These are phyloP conservation scores for Apus apus DNA, from an alignment of 2,113 vertebrate genomes.

Conservation along the genomic window DNA sequence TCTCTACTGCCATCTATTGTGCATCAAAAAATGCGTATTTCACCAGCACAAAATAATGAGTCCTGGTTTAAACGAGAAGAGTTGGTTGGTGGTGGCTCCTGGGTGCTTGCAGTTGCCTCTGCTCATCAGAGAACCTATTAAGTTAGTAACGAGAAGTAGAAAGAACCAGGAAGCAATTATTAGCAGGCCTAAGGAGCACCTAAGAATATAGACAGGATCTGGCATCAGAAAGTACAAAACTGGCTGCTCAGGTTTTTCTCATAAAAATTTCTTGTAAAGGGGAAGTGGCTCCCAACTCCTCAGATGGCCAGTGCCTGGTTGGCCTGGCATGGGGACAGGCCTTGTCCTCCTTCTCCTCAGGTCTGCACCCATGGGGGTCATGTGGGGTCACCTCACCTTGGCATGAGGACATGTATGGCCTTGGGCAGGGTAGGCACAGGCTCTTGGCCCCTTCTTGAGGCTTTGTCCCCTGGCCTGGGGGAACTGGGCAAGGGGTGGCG, in stretches of 20 bases:
- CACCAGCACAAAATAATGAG: neutral
- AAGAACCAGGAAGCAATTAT: slow-evolving; percentile 43
- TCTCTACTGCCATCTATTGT: slow-evolving; percentile 77
- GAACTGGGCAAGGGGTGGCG: neutral
- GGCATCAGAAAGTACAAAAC: neutral
- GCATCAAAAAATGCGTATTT: slow-evolving; percentile 47
- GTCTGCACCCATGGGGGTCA: fast-evolving
- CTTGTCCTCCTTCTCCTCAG: neutral
- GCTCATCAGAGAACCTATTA: slow-evolving; percentile 17
- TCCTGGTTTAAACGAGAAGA: slow-evolving; percentile 11
- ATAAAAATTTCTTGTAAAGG: slow-evolving; percentile 28
- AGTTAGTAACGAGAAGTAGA: slow-evolving; percentile 47
- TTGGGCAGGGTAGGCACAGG: neutral
- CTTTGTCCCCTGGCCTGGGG: neutral
- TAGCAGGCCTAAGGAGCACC: slow-evolving; percentile 19
- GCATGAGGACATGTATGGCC: neutral
- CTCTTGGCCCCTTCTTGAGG: neutral
- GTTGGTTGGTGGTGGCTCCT: neutral
- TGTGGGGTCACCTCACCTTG: neutral
- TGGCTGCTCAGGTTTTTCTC: neutral
- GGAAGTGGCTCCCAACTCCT: neutral
- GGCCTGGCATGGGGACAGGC: neutral
- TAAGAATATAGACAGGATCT: neutral
- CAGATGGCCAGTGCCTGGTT: neutral
- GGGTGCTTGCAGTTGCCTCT: neutral